Evolutionary conservation across 2,113 vertebrate species (phyloP).

Genomic region (Neomonachus schauinslandi): DNA sequence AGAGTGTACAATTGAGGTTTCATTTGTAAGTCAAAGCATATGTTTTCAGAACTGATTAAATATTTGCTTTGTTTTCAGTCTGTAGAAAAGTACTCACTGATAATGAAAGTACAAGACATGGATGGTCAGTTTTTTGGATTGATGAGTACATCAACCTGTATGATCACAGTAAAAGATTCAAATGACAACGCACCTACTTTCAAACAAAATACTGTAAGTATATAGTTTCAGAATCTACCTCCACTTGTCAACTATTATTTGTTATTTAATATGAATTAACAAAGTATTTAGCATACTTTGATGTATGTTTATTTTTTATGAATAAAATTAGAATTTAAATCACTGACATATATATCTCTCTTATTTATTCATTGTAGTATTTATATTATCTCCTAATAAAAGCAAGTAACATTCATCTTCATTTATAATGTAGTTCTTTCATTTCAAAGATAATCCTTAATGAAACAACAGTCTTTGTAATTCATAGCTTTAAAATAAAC

Average conservation of each 20-base stretch:
- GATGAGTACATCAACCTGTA: conserved; percentile 87
- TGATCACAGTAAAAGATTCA: conserved; percentile 87
- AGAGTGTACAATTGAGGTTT: neutral
- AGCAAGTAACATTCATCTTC: neutral
- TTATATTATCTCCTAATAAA: neutral
- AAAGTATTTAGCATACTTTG: neutral
- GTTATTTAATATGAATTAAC: conserved; percentile 13
- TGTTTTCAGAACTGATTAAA: neutral
- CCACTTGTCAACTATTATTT: neutral
- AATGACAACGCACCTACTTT: conserved; percentile 93
- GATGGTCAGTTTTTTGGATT: conserved; percentile 84
- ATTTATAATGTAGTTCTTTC: neutral
- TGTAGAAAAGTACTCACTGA: conserved; percentile 81
- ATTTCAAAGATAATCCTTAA: conserved; percentile 17
- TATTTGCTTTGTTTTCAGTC: conserved; percentile 83
- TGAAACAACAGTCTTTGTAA: neutral
- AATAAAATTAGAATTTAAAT: conserved; percentile 26
- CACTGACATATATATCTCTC: neutral
- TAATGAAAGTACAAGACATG: conserved; percentile 90
- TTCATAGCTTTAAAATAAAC: conserved; percentile 8
- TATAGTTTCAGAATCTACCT: neutral
- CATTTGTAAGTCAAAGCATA: conserved; percentile 15
- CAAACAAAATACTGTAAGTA: conserved; percentile 89
- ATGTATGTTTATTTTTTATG: neutral
- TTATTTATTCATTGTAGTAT: neutral